These are phyloP conservation scores for Enteromius thamalakanensis DNA, from an alignment of 2,797 vertebrate species.

Conservation along the genomic window DNA sequence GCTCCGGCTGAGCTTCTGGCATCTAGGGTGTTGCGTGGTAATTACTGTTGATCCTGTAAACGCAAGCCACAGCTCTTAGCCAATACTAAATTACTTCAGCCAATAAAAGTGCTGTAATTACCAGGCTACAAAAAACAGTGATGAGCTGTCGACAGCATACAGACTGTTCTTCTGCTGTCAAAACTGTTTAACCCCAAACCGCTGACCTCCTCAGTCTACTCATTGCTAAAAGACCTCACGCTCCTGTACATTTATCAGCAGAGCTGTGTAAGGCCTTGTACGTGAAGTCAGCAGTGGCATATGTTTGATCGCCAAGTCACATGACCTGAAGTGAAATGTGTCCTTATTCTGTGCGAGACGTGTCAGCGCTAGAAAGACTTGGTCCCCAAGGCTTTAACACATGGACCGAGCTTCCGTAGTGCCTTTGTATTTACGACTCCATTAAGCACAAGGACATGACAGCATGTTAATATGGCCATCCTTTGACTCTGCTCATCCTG, in stretches of 20 bases:
- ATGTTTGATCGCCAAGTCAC: constrained; percentile 34
- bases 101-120: constrained; percentile 35
- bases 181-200: constrained; percentile 33
- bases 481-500: constrained; percentile 50
- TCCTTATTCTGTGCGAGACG: constrained; percentile 46
- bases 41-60: constrained; percentile 44
- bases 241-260: constrained; percentile 30
- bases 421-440: constrained; percentile 76
- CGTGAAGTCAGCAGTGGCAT: constrained; percentile 13
- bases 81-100: constrained; percentile 36
- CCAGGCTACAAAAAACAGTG: constrained; percentile 27
- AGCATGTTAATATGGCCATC: constrained; percentile 41
- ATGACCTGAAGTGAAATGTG: constrained; percentile 26
- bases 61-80: constrained; percentile 13
- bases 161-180: constrained; percentile 33
- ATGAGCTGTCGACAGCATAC: constrained; percentile 25
- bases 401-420: constrained; percentile 57
- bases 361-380: constrained; percentile 59
- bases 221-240: constrained; percentile 31
- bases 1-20: constrained; percentile 9
- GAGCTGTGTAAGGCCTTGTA: constrained; percentile 8
- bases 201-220: constrained; percentile 29
- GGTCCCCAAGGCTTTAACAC: constrained; percentile 65
- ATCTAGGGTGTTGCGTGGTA: constrained; percentile 12
- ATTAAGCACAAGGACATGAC: constrained; percentile 74